Evolutionary conservation across 2,888 invertebrate species (phyloP), one percentile per base, ranked within the genome.

Genomic region (Lasius fuliginosus): DNA sequence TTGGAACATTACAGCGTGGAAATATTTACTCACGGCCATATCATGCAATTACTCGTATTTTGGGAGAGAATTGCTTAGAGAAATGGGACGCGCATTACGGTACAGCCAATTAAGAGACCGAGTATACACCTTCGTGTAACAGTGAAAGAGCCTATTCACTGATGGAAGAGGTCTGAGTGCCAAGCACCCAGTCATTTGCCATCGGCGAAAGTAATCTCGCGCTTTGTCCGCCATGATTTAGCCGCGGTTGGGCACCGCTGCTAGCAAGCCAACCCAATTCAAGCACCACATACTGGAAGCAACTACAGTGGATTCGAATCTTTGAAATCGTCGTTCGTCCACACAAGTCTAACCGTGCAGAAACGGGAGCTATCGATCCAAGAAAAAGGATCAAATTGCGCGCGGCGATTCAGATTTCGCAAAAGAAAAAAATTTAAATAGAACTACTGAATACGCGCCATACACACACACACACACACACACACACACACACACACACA

Each of bases 251-350:
- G 79, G 71, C 64, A 64, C 79, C 83, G 40, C 83, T 83, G 68
- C 6, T 27, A 64, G 60, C n/a, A 77, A 83, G 64, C 65, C 58
- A 79, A 79, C 83, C 83, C 83, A 84, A 71, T 84, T 79, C 79
- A 46, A 12, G 64, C 79, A 65, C n/a, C 46, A 62, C 69, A 33
- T 64, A 79, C 64, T 76, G 12, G 27, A 18, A 68, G 79, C 71
- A 42, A 56, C 71, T 33, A 30, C 49, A 49, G 42, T 33, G 27
- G 27, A 18, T 36, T 62, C 49, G 60, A 77, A 76, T 56, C 69
- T 46, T 64, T 15, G 62, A 30, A 53, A 42, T 27, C 49, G 30
- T 69, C 33, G 42, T 69, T 56, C 69, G 23, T 49, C 33, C 18
- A 36, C 58, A 84, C 64, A 56, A 33, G 69, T 58, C 64, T 71